Evolutionary conservation across 2,797 vertebrate species (phyloP).

Genomic region (Nyctibius grandis): DNA sequence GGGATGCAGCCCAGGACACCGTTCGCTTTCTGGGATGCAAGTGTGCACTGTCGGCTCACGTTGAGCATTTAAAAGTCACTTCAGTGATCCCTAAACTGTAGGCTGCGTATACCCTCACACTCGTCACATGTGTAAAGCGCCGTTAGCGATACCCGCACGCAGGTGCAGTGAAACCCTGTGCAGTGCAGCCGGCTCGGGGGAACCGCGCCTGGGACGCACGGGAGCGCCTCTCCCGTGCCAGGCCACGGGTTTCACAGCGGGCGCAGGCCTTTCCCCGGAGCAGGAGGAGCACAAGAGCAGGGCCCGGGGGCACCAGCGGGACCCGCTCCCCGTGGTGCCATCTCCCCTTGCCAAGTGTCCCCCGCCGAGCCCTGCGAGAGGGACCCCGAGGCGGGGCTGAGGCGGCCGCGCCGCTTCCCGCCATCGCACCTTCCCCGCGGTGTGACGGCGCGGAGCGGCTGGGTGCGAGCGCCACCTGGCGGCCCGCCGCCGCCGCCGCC

Average conservation of each 20-base stretch:
- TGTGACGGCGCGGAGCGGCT: too few species aligned
- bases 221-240: accelerated
- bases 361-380: neutral
- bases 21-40: too few species aligned
- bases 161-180: accelerated
- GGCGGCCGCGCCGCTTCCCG: neutral
- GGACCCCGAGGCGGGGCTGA: too few species aligned
- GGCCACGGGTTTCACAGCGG: neutral
- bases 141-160: accelerated
- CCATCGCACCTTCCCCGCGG: too few species aligned
- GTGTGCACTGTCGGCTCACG: too few species aligned
- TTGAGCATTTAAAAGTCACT: neutral
- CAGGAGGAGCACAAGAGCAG: neutral
- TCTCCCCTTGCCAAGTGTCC: neutral
- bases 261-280: accelerated
- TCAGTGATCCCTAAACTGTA: neutral
- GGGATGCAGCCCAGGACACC: too few species aligned
- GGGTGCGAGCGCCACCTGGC: neutral
- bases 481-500: neutral
- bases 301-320: accelerated
- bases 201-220: accelerated
- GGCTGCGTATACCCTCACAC: neutral
- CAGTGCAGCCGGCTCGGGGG: accelerated
- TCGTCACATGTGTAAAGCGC: accelerated
- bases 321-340: accelerated